phyloP scores from a whole-genome alignment of 2,888 invertebrate species.

The Desoria tigrina region DNA sequence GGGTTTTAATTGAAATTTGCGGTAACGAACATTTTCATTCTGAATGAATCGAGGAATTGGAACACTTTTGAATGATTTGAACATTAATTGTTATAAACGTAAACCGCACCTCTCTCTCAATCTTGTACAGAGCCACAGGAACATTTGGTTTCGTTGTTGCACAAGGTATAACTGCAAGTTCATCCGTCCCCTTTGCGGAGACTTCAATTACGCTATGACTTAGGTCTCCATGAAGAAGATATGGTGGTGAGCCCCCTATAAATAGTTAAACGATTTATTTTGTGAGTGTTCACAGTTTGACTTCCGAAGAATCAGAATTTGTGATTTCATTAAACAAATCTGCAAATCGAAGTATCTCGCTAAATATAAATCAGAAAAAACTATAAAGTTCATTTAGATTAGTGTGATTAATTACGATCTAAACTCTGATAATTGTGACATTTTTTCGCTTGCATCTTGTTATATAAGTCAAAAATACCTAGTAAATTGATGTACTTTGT shows the following conservation, averaged over 20 bases:
- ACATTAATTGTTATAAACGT: too few species aligned
- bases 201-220: conserved; percentile 34
- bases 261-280: conserved; percentile 1
- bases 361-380: too few species aligned
- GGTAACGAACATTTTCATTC: neutral
- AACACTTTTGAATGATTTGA: neutral
- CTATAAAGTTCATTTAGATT: too few species aligned
- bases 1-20: neutral
- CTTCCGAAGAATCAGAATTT: conserved; percentile 7
- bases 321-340: conserved; percentile 6
- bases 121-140: conserved; percentile 45
- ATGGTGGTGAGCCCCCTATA: conserved; percentile 40
- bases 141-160: conserved; percentile 44
- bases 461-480: too few species aligned
- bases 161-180: conserved; percentile 34
- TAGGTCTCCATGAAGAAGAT: conserved; percentile 40
- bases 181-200: conserved; percentile 24
- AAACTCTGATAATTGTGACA: too few species aligned
- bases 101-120: conserved; percentile 30
- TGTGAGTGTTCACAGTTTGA: neutral
- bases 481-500: too few species aligned
- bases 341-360: neutral
- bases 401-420: too few species aligned
- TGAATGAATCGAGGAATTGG: too few species aligned
- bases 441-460: too few species aligned